Conservation (phyloP, 1,140 invertebrate species). For the Holcopasites calliopsidis region DNA sequence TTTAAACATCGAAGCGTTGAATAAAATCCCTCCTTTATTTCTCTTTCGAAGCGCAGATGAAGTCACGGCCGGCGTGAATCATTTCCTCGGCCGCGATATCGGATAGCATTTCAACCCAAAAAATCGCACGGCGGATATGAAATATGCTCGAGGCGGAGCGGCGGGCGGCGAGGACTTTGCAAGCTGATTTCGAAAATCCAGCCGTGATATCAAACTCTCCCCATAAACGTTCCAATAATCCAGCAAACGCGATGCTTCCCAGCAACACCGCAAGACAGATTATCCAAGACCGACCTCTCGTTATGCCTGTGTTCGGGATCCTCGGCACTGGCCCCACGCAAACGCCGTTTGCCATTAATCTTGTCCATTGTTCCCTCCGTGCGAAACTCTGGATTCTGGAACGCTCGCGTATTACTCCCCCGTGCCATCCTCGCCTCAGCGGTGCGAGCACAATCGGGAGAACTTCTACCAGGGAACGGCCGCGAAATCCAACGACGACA, state of each 20-base stretch:
- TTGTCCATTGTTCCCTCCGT: slow-evolving; percentile 66
- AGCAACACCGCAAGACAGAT: slow-evolving; percentile 62
- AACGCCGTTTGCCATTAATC: slow-evolving; percentile 66
- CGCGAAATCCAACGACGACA: slow-evolving; percentile 7
- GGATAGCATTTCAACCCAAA: slow-evolving; percentile 2
- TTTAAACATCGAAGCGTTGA: not conserved
- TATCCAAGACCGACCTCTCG: slow-evolving; percentile 61
- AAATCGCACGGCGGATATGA: not conserved
- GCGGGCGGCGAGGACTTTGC: not conserved
- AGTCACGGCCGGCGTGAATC: not conserved
- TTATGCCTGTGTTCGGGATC: slow-evolving; percentile 48
- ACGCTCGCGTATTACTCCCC: slow-evolving; percentile 61
- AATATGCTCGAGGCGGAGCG: not conserved
- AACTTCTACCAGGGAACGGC: slow-evolving; percentile 21
- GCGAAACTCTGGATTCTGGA: slow-evolving; percentile 65
- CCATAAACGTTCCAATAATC: slow-evolving; percentile 47
- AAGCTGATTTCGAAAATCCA: slow-evolving; percentile 4
- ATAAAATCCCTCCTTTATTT: slow-evolving; percentile 8
- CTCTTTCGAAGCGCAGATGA: not conserved
- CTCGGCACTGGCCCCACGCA: slow-evolving; percentile 39
- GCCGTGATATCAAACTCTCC: slow-evolving; percentile 23
- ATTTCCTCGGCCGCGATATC: not conserved
- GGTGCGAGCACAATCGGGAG: slow-evolving; percentile 29
- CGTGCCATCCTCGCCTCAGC: slow-evolving; percentile 35
- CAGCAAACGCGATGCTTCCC: slow-evolving; percentile 28